Percentiles rank a stretch among this genome's conserved stretches.
phyloP scores from a whole-genome alignment of 2,113 vertebrate genomes.

The Psilopogon haemacephalus region DNA sequence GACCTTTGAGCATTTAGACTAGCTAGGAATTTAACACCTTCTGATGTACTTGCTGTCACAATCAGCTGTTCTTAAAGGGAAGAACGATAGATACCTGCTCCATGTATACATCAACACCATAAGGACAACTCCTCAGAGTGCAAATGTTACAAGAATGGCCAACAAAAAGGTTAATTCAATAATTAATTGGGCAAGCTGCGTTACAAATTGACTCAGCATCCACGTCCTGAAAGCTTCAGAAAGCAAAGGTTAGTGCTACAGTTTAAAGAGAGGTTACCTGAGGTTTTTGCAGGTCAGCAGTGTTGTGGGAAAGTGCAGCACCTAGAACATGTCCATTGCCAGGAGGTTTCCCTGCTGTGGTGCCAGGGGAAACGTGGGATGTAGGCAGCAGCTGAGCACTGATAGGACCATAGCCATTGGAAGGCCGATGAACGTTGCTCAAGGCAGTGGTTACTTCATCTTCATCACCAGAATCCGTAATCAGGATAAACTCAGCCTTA shows the following conservation, averaged over 20 bases:
- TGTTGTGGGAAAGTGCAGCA: not conserved
- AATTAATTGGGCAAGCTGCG: not conserved
- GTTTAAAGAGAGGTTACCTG: conserved; percentile 70
- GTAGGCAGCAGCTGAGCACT: conserved; percentile 52
- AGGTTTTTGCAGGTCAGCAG: conserved; percentile 46
- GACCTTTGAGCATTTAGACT: not conserved
- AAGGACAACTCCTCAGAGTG: not conserved
- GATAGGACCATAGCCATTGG: not conserved
- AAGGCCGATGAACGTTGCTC: not conserved
- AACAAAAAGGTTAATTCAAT: not conserved
- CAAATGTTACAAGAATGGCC: not conserved
- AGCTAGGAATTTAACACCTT: not conserved
- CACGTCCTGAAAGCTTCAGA: not conserved
- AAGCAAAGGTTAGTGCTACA: not conserved
- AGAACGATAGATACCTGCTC: not conserved
- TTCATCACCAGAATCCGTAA: conserved; percentile 79
- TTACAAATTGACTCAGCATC: not conserved
- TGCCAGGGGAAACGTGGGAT: not conserved
- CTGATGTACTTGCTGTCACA: not conserved
- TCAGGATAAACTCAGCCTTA: conserved; percentile 86
- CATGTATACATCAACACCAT: not conserved
- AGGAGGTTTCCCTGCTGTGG: not conserved
- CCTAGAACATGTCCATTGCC: not conserved
- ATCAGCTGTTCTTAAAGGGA: not conserved
- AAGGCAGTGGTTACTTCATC: conserved; percentile 62